Percentiles rank a stretch among this genome's conserved stretches.
Evolutionary conservation across 64 coral and sea anemone genomes (phyloP).

Genomic region (Exaiptasia diaphana): DNA sequence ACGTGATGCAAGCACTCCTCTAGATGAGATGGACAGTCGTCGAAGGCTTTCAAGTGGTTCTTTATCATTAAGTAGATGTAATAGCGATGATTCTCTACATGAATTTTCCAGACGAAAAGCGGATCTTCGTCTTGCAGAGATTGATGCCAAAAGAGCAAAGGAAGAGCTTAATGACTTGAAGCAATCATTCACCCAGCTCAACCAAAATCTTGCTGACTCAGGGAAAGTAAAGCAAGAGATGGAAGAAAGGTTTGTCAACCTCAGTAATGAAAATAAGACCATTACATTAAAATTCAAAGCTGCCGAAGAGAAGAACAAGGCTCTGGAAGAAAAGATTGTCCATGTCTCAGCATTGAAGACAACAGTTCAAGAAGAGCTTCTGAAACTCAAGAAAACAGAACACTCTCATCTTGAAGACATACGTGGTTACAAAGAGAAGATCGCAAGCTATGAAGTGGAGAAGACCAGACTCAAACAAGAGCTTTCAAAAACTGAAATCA

Average conservation of each 20-base stretch:
- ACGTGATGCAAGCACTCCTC: neutral
- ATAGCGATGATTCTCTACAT: neutral
- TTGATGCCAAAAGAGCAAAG: neutral
- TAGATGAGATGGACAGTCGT: neutral
- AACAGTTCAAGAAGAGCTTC: neutral
- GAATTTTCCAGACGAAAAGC: neutral
- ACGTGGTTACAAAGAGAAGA: constrained; percentile 3
- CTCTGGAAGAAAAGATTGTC: neutral
- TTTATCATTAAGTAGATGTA: neutral
- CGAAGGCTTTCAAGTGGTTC: neutral
- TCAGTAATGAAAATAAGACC: neutral
- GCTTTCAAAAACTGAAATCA: neutral
- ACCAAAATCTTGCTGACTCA: neutral
- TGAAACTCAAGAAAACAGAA: neutral
- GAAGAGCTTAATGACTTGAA: neutral
- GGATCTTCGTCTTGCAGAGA: constrained; percentile 4
- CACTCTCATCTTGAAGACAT: neutral
- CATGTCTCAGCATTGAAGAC: neutral
- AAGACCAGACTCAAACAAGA: neutral
- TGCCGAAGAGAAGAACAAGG: neutral
- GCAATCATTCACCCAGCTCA: neutral
- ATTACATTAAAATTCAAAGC: neutral
- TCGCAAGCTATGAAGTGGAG: neutral
- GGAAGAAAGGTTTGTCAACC: neutral
- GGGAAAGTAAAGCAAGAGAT: neutral